Evolutionary conservation across 2,797 vertebrate species (phyloP).

Genomic region (Muscicapa comitata): DNA sequence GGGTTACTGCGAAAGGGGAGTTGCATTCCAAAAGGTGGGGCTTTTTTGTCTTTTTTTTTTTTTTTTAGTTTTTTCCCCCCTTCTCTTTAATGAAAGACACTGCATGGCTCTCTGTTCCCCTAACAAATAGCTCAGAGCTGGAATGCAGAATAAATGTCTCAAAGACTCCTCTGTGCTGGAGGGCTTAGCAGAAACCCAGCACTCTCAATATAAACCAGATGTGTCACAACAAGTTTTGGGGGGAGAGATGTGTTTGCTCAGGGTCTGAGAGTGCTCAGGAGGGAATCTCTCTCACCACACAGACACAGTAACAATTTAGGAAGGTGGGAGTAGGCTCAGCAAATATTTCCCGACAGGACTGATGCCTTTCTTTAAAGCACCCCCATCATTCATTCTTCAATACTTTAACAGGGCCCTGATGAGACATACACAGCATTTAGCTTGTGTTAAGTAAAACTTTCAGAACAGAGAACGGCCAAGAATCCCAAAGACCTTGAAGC

Average conservation of each 20-base stretch:
- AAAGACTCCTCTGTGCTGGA: conserved; percentile 35
- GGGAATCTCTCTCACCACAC: neutral
- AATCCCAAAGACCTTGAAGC: neutral
- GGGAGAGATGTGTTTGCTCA: conserved; percentile 11
- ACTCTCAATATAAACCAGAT: conserved; percentile 70
- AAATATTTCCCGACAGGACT: neutral
- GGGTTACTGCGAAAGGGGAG: neutral
- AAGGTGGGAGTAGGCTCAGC: neutral
- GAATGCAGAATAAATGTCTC: conserved; percentile 65
- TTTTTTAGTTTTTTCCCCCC: no score
- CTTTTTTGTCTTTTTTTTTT: neutral
- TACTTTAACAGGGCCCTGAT: neutral
- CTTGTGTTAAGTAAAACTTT: neutral
- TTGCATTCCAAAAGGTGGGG: neutral
- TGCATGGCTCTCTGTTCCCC: neutral
- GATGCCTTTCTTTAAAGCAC: neutral
- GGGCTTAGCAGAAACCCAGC: conserved; percentile 52
- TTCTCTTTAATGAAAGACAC: neutral
- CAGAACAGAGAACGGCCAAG: neutral
- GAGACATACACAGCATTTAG: neutral
- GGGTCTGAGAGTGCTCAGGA: neutral
- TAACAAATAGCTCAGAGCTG: conserved; percentile 42
- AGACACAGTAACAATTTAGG: neutral
- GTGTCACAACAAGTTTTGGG: conserved; percentile 65
- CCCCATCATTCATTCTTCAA: neutral